Evolutionary conservation across 2,888 invertebrate species (phyloP).

Genomic region (Pristionchus entomophagus): DNA sequence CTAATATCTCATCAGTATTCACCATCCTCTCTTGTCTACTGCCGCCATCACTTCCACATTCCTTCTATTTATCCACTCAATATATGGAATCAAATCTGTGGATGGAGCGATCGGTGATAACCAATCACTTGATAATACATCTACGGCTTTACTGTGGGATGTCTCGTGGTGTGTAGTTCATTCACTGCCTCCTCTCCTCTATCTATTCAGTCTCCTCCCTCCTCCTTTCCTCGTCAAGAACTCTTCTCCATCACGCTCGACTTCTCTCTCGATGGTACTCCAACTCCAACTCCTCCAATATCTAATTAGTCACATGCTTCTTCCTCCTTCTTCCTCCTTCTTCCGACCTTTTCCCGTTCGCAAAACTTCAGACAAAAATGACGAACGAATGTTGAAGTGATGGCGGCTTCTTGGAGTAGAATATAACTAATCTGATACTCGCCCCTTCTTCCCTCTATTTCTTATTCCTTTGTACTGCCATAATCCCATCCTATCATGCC

Average conservation of each 20-base stretch:
- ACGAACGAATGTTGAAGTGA: constrained; percentile 1
- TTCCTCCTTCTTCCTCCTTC: neutral
- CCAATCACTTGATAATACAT: too few relatives aligned
- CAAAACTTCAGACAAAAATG: constrained; percentile 11
- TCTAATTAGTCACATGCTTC: neutral
- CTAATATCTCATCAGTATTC: neutral
- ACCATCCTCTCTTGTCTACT: neutral
- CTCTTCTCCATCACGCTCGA: neutral
- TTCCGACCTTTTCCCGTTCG: neutral
- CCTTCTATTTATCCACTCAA: neutral
- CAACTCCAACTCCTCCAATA: neutral
- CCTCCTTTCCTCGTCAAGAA: neutral
- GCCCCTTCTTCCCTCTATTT: neutral
- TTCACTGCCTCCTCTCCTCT: too few relatives aligned
- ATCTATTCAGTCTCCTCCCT: too few relatives aligned
- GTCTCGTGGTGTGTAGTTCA: too few relatives aligned
- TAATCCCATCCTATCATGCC: neutral
- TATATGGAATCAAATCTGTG: neutral
- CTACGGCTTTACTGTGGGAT: too few relatives aligned
- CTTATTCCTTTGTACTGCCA: neutral
- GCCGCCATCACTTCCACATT: neutral
- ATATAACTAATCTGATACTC: neutral
- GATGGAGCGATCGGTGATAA: too few relatives aligned
- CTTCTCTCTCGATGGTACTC: neutral
- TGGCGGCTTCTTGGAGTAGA: neutral